Evolutionary conservation across 2,113 vertebrate species (phyloP).

Genomic region (Pteronura brasiliensis): DNA sequence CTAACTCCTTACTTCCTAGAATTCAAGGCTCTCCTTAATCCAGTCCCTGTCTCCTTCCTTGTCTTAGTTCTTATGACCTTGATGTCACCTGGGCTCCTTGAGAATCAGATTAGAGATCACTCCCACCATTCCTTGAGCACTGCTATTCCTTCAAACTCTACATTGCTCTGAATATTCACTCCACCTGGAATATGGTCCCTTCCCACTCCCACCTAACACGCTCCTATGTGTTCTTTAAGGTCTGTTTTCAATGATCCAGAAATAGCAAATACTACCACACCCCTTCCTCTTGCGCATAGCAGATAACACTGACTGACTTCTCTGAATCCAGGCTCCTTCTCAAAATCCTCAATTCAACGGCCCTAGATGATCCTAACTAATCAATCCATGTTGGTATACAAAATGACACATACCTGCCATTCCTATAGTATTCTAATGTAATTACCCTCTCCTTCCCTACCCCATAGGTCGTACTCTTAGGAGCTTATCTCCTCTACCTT

Average conservation of each 20-base stretch:
- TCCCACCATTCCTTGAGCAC: neutral
- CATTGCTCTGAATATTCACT: neutral
- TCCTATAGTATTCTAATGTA: constrained; percentile 12
- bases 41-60: neutral
- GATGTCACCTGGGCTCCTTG: neutral
- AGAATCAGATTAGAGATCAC: neutral
- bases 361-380: neutral
- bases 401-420: constrained; percentile 13
- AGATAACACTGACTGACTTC: neutral
- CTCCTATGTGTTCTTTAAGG: neutral
- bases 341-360: neutral
- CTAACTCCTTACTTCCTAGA: neutral
- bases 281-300: neutral
- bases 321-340: neutral
- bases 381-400: neutral
- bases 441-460: neutral
- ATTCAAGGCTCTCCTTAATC: neutral
- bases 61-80: neutral
- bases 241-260: neutral
- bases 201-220: neutral
- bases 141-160: neutral
- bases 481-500: constrained; percentile 9
- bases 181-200: neutral
- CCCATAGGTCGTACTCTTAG: neutral
- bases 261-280: neutral